phyloP scores from a whole-genome alignment of 2,113 vertebrate species.

The Nanorana parkeri region DNA sequence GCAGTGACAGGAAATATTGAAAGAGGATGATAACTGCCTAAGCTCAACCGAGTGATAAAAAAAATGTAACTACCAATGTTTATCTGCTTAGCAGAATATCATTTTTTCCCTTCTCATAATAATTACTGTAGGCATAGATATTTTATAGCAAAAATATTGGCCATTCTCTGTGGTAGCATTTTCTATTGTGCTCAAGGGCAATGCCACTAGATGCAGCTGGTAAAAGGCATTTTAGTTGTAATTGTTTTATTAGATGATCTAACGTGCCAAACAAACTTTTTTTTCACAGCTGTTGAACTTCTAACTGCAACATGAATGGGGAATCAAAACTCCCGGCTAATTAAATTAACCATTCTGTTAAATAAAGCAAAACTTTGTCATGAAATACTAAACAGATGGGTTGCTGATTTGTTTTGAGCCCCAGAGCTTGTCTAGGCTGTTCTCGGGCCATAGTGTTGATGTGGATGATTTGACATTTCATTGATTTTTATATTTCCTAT shows the following conservation, averaged over 20 bases:
- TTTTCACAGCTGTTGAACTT: constrained; percentile 65
- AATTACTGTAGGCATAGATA: constrained; percentile 11
- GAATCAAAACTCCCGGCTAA: constrained; percentile 67
- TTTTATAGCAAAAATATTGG: constrained; percentile 20
- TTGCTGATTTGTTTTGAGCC: constrained; percentile 60
- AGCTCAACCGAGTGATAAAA: constrained; percentile 13
- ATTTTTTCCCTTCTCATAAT: neutral
- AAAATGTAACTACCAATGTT: constrained; percentile 31
- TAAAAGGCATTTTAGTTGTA: constrained; percentile 65
- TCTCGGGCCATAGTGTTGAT: constrained; percentile 61
- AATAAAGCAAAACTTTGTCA: constrained; percentile 63
- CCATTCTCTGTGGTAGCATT: constrained; percentile 21
- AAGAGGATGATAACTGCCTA: constrained; percentile 12
- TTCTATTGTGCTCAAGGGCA: constrained; percentile 51
- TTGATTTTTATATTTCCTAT: constrained; percentile 51
- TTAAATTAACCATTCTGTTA: constrained; percentile 69
- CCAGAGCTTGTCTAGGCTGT: constrained; percentile 48
- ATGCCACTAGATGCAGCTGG: constrained; percentile 45
- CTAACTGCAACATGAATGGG: constrained; percentile 63
- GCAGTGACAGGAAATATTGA: constrained; percentile 18
- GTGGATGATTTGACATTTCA: constrained; percentile 60
- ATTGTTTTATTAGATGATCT: constrained; percentile 65
- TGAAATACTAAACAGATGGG: constrained; percentile 62
- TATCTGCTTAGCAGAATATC: constrained; percentile 9
- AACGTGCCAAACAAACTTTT: constrained; percentile 55